A percentile compares a stretch with the other conserved stretches of the same genome.
phyloP scores from a whole-genome alignment of 2,113 vertebrate species.

The Sorex fumeus region DNA sequence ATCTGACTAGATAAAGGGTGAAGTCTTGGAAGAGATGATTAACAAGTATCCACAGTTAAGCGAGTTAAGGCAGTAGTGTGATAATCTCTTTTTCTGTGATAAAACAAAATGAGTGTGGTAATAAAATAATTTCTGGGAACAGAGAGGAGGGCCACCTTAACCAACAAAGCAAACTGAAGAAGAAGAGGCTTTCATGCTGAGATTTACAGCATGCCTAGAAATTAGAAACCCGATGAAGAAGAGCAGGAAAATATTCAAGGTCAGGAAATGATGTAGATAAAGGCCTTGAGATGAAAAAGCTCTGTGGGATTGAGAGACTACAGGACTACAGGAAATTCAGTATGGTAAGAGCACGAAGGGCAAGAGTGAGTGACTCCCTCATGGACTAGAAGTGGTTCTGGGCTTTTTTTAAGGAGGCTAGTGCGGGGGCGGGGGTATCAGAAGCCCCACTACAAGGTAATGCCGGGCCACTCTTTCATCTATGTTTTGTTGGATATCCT shows the following conservation, averaged over 20 bases:
- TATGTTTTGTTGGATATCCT: neutral
- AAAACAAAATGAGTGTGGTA: accelerated
- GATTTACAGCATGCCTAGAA: neutral
- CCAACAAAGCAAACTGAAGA: neutral
- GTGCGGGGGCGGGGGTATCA: neutral
- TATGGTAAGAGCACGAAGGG: neutral
- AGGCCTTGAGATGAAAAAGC: neutral
- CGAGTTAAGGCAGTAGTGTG: neutral
- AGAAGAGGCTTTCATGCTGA: neutral
- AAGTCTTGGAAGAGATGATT: neutral
- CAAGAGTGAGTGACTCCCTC: neutral
- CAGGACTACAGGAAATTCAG: neutral
- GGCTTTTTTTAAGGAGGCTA: neutral
- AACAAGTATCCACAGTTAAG: neutral
- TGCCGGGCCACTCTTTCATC: no score
- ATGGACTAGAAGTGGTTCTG: no score
- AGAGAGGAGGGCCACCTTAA: neutral
- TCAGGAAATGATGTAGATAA: neutral
- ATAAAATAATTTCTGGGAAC: accelerated
- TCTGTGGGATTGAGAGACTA: neutral
- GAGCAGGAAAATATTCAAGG: neutral
- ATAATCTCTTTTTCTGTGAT: no score
- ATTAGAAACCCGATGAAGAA: neutral
- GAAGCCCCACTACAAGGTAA: neutral
- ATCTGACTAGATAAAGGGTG: no score